phyloP scores from a whole-genome alignment of 2,888 invertebrate genomes.

The Sesia bembeciformis region DNA sequence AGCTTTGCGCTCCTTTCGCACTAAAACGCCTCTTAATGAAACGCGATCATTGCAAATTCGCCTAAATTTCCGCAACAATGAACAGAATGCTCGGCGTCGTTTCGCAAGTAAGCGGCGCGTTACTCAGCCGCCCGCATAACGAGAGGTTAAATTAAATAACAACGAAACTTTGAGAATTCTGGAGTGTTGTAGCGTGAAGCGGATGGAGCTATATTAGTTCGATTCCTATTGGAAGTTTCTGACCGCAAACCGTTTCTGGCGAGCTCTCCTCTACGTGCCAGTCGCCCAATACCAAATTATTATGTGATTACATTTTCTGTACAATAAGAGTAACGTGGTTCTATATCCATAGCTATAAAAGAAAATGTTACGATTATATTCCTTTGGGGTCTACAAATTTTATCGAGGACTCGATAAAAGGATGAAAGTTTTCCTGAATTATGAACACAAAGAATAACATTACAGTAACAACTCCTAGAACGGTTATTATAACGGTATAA shows the following conservation, averaged over 20 bases:
- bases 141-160: constrained; percentile 68
- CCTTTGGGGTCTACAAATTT: no score
- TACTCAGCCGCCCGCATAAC: constrained; percentile 54
- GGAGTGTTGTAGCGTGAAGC: constrained; percentile 23
- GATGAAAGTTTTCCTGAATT: no score
- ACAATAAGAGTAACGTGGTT: no score
- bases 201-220: constrained; percentile 39
- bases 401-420: no score
- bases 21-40: constrained; percentile 64
- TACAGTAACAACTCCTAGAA: no score
- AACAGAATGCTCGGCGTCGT: constrained; percentile 43
- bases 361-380: no score
- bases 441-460: no score
- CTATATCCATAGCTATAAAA: no score
- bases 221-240: constrained; percentile 47
- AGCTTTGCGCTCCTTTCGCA: constrained; percentile 44
- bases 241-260: constrained; percentile 41
- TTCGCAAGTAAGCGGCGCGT: constrained; percentile 36
- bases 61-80: constrained; percentile 65
- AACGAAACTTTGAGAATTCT: constrained; percentile 49
- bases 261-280: constrained; percentile 9
- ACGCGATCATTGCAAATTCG: constrained; percentile 63
- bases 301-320: no score
- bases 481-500: no score
- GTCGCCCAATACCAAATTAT: constrained; percentile 8